These are phyloP conservation scores for Channallabes apus DNA, from an alignment of 2,797 vertebrate genomes.

Conservation along the genomic window DNA sequence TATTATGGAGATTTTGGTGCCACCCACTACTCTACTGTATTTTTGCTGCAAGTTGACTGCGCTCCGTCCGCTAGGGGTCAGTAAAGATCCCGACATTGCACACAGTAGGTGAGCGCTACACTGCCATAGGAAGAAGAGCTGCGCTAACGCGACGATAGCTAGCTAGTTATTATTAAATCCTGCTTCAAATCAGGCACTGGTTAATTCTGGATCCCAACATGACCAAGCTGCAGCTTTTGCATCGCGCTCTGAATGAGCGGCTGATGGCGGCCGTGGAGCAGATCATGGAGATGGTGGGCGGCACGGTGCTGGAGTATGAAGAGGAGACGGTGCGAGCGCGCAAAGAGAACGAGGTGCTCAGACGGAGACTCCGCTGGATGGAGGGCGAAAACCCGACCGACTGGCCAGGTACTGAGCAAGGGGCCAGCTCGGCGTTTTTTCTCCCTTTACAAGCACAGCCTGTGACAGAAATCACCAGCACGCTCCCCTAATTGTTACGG, in stretches of 20 bases:
- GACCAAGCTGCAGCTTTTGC: slow-evolving; percentile 60
- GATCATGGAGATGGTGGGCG: slow-evolving; percentile 61
- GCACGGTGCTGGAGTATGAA: slow-evolving; percentile 62
- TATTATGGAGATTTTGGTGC: no score
- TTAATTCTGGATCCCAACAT: slow-evolving; percentile 33
- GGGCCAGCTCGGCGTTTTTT: not conserved
- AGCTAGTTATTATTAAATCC: not conserved
- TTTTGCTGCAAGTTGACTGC: not conserved
- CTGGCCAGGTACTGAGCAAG: slow-evolving; percentile 47
- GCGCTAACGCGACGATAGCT: slow-evolving; percentile 40
- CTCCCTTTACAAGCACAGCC: not conserved
- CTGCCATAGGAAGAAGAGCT: slow-evolving; percentile 32
- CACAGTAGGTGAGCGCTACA: not conserved
- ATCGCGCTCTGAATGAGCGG: slow-evolving; percentile 58
- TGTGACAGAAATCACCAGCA: not conserved
- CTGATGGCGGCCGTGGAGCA: slow-evolving; percentile 61
- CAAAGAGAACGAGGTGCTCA: slow-evolving; percentile 58
- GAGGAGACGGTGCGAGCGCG: slow-evolving; percentile 57
- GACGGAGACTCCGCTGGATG: slow-evolving; percentile 55
- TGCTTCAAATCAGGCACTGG: not conserved
- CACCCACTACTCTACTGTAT: no score
- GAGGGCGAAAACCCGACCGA: slow-evolving; percentile 44
- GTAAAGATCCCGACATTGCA: not conserved
- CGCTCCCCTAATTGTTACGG: not conserved
- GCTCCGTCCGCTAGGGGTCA: slow-evolving; percentile 33